These are phyloP conservation scores for Glossosoma conforme DNA, from an alignment of 1,140 invertebrate genomes.

Conservation along the genomic window DNA sequence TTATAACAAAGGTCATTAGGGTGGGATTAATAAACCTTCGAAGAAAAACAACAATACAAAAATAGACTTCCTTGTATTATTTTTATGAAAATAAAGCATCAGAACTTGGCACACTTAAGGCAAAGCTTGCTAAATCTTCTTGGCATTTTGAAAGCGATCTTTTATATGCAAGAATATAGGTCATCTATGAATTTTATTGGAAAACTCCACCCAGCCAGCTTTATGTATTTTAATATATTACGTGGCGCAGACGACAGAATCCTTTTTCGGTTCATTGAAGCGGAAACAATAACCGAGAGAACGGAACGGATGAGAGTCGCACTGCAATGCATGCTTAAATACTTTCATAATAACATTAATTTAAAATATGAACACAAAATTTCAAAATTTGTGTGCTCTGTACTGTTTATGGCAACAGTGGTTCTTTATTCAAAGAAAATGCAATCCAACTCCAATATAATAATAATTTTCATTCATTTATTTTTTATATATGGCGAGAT, in stretches of 20 bases:
- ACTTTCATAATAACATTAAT: not conserved
- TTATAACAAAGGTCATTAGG: too few species aligned
- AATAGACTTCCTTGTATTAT: not conserved
- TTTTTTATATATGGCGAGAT: too few species aligned
- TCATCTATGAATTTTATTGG: conserved; percentile 29
- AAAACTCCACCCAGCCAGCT: conserved; percentile 18
- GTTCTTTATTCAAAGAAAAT: too few species aligned
- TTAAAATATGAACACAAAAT: too few species aligned
- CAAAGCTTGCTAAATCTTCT: not conserved
- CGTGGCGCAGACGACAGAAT: conserved; percentile 27
- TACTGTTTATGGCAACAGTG: too few species aligned
- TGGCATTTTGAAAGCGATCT: conserved; percentile 9
- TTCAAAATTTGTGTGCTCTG: too few species aligned
- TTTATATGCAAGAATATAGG: conserved; percentile 14
- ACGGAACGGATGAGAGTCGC: too few species aligned
- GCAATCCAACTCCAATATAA: too few species aligned
- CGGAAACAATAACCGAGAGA: conserved; percentile 24
- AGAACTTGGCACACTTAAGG: not conserved
- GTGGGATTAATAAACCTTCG: too few species aligned
- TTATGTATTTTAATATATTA: conserved; percentile 29
- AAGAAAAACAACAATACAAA: too few species aligned
- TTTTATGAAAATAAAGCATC: not conserved
- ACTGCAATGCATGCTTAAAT: not conserved
- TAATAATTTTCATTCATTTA: too few species aligned
- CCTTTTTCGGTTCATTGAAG: conserved; percentile 22